Evolutionary conservation across 2,888 invertebrate genomes (phyloP).

Genomic region (Drosophila demipolita): DNA sequence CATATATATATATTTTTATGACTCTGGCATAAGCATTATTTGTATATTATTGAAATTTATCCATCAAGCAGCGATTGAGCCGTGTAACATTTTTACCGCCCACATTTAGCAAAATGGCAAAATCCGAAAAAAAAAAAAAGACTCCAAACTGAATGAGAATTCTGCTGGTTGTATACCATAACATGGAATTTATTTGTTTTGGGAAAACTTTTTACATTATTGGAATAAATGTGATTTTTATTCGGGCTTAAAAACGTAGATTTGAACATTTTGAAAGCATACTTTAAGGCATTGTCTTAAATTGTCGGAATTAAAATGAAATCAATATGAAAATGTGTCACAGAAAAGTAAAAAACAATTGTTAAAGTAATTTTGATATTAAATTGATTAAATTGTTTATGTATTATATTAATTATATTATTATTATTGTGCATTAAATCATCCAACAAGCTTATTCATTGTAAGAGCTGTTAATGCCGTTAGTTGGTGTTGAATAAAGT

Average conservation of each 20-base stretch:
- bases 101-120: constrained; percentile 38
- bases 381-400: too few species aligned
- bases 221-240: background rate
- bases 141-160: background rate
- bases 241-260: background rate
- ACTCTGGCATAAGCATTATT: constrained; percentile 35
- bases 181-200: background rate
- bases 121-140: constrained; percentile 16
- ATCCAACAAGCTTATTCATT: background rate
- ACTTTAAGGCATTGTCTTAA: background rate
- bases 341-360: background rate
- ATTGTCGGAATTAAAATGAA: background rate
- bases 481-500: constrained; percentile 1
- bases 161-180: constrained; percentile 15
- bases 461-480: background rate
- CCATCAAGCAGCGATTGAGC: constrained; percentile 11
- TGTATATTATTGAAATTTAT: constrained; percentile 52
- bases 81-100: constrained; percentile 53
- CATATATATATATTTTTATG: background rate
- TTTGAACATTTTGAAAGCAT: background rate
- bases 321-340: background rate
- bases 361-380: too few species aligned
- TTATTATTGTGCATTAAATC: too few species aligned
- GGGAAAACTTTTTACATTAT: background rate
- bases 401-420: too few species aligned